Evolutionary conservation across 1,140 invertebrate species (phyloP), one percentile per base, ranked within the genome.

Genomic region (Leptopilina clavipes): DNA sequence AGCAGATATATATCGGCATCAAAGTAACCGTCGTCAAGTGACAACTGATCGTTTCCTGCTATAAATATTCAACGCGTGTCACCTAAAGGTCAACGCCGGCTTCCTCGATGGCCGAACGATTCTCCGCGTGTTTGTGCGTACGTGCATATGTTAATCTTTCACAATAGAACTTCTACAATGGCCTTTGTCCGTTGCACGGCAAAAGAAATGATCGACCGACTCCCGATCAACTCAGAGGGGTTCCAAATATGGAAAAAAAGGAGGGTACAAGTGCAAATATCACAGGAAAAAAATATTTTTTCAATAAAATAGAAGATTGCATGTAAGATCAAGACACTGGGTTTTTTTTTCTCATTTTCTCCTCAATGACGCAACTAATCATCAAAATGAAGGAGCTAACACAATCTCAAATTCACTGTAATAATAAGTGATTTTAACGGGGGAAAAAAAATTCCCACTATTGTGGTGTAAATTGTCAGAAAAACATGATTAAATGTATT

Each of bases 111-210:
- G 76, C 74, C 75, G 54, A 78, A 59, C 12, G 72, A 37, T 73
- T 70, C 37, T 48, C 71, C 44, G 76, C 65, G 52, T 76, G 71
- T 43, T 73, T 74, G 59, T 72, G 48, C 71, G 54, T 78, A 80
- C 77, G 79, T 81, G 82, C 82, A 82, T 83, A 83, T 83, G 81
- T 82, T 83, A 83, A 83, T 83, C 74, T 77, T 76, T 77, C 76
- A 83, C 80, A 83, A 83, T 83, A 71, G 80, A 82, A 78, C 79
- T 77, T 79, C 79, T 82, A 83, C 80, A 83, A 83, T 82, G 72
- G 82, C 79, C 82, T 83, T 83, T 83, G 82, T 83, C 82, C 82
- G 79, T 73, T 79, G 80, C 77, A 78, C 81, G 82, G 76, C 77
- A 80, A 81, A 81, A 83, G 78, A 79, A 79, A 83, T 79, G 80